Conservation (phyloP, 1,140 invertebrate genomes). For the Calephelis nemesis region DNA sequence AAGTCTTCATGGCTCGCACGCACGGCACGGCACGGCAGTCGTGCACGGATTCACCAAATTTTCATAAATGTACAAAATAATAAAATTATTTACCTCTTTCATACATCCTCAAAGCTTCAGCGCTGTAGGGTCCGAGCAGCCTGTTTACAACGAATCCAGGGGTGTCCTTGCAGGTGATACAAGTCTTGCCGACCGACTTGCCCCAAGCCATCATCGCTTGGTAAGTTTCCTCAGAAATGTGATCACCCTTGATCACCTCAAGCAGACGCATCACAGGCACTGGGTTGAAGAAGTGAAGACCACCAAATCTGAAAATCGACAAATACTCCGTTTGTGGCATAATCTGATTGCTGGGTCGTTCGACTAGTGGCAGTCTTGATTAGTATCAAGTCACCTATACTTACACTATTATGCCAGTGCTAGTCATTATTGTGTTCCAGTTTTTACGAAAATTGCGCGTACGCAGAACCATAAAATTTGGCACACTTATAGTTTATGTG, state of each 20-base stretch:
- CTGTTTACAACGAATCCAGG: constrained; percentile 94
- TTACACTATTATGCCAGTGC: too few relatives aligned
- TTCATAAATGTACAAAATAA: too few relatives aligned
- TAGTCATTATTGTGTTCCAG: too few relatives aligned
- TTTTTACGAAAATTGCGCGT: too few relatives aligned
- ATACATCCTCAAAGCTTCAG: constrained; percentile 87
- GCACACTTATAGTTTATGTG: too few relatives aligned
- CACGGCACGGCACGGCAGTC: too few relatives aligned
- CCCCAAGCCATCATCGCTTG: constrained; percentile 88
- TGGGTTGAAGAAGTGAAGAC: constrained; percentile 96
- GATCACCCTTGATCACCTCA: constrained; percentile 85
- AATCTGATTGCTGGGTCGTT: too few relatives aligned
- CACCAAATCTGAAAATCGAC: constrained; percentile 37
- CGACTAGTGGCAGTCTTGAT: too few relatives aligned
- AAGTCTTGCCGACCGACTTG: constrained; percentile 88
- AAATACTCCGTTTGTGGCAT: not conserved
- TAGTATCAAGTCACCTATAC: too few relatives aligned
- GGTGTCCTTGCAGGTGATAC: constrained; percentile 91
- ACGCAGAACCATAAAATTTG: too few relatives aligned
- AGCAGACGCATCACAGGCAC: constrained; percentile 95
- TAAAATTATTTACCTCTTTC: constrained; percentile 85
- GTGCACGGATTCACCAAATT: too few relatives aligned
- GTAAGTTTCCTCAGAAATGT: constrained; percentile 89
- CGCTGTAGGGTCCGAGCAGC: constrained; percentile 87
- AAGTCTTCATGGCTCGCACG: too few relatives aligned